phyloP scores from a whole-genome alignment of 2,113 vertebrate genomes.

The Labrus mixtus region DNA sequence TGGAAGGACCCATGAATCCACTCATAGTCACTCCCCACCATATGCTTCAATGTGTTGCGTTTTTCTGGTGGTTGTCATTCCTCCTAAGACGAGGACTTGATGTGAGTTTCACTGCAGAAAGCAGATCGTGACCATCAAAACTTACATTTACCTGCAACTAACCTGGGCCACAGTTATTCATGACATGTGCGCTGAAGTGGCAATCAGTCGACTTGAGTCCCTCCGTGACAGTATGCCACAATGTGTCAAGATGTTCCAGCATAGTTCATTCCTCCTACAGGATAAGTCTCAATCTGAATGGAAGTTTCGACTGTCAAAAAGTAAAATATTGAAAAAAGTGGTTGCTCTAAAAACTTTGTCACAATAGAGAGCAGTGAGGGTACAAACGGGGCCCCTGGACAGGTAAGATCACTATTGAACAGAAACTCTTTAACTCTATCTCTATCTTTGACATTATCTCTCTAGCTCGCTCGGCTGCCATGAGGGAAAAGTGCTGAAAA shows the following conservation, averaged over 20 bases:
- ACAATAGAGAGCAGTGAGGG: constrained; percentile 12
- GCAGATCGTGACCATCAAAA: neutral
- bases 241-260: neutral
- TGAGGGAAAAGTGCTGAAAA: neutral
- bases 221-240: neutral
- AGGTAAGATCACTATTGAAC: constrained; percentile 38
- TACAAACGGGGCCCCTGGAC: constrained; percentile 30
- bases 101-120: neutral
- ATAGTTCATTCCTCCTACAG: constrained; percentile 28
- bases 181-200: constrained; percentile 29
- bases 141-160: neutral
- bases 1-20: too few species aligned
- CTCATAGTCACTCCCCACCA: too few species aligned
- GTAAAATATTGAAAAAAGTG: constrained; percentile 18
- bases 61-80: neutral
- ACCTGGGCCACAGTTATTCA: constrained; percentile 22
- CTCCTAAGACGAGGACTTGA: neutral
- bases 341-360: constrained; percentile 21
- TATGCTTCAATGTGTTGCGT: neutral
- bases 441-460: constrained; percentile 14
- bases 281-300: constrained; percentile 5
- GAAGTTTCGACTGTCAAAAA: constrained; percentile 37
- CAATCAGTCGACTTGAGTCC: constrained; percentile 6
- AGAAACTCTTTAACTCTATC: constrained; percentile 27
- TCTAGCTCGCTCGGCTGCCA: constrained; percentile 27